Evolutionary conservation across 2,797 vertebrate genomes (phyloP).

Genomic region (Platyrinchus mystaceus): DNA sequence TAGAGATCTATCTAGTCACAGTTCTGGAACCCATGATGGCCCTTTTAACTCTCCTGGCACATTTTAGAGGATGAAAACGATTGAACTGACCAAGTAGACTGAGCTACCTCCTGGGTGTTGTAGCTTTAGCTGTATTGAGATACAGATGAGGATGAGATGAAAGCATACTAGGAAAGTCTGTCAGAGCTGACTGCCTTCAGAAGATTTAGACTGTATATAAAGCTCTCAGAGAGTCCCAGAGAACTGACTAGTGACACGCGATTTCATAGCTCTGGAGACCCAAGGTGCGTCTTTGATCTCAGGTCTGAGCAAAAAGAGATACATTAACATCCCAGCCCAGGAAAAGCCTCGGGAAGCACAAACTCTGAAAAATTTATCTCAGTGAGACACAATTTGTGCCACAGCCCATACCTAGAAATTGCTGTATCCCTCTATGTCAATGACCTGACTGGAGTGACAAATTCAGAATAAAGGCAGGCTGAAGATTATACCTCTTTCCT

Average conservation of each 20-base stretch:
- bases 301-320: neutral
- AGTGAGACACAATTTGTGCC: neutral
- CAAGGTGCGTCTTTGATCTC: neutral
- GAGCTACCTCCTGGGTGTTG: neutral
- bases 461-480: neutral
- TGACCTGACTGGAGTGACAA: neutral
- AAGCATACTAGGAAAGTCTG: neutral
- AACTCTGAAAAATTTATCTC: neutral
- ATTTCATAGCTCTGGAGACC: neutral
- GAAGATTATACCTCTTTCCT: neutral
- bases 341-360: neutral
- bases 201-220: neutral
- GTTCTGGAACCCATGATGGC: neutral
- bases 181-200: neutral
- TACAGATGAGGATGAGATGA: neutral
- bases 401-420: neutral
- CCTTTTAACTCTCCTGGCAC: neutral
- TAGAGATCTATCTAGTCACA: neutral
- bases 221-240: neutral
- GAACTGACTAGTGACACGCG: neutral
- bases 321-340: neutral
- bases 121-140: fast-evolving
- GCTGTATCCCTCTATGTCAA: neutral
- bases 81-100: neutral
- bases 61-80: neutral